These are phyloP conservation scores for Hyles lineata DNA, from an alignment of 2,888 invertebrate species.

Conservation along the genomic window DNA sequence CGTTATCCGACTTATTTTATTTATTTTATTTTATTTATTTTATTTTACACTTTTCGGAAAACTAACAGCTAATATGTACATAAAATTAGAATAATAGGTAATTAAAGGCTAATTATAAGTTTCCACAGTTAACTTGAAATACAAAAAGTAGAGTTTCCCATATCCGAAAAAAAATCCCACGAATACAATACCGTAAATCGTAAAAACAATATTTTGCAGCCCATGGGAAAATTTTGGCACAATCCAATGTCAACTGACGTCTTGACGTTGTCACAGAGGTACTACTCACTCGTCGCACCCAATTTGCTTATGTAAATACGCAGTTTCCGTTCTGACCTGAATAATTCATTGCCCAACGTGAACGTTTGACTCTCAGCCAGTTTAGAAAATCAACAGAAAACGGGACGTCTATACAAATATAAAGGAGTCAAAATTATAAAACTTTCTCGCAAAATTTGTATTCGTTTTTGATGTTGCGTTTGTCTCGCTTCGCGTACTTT, in stretches of 20 bases:
- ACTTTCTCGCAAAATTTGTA: slow-evolving; percentile 43
- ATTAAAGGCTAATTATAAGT: too few species aligned
- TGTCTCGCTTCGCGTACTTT: not conserved
- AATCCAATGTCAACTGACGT: slow-evolving; percentile 24
- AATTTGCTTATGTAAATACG: slow-evolving; percentile 84
- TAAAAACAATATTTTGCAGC: not conserved
- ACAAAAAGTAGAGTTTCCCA: too few species aligned
- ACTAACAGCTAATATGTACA: too few species aligned
- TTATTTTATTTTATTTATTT: too few species aligned
- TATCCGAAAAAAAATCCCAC: too few species aligned
- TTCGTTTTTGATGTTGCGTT: slow-evolving; percentile 34
- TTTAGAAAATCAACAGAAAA: slow-evolving; percentile 79
- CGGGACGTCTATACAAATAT: slow-evolving; percentile 65
- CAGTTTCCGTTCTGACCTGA: slow-evolving; percentile 80
- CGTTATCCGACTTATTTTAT: too few species aligned
- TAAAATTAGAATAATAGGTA: too few species aligned
- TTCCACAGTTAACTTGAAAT: too few species aligned
- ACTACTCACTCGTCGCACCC: slow-evolving; percentile 68
- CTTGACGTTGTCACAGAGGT: slow-evolving; percentile 29
- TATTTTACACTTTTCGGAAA: too few species aligned
- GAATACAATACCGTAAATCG: not conserved
- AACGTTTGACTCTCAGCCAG: slow-evolving; percentile 72
- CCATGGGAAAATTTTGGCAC: not conserved
- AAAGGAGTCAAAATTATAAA: slow-evolving; percentile 67
- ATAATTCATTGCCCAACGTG: slow-evolving; percentile 78